These are phyloP conservation scores for Onychorhynchus coronatus DNA, from an alignment of 2,113 vertebrate species.

Conservation along the genomic window DNA sequence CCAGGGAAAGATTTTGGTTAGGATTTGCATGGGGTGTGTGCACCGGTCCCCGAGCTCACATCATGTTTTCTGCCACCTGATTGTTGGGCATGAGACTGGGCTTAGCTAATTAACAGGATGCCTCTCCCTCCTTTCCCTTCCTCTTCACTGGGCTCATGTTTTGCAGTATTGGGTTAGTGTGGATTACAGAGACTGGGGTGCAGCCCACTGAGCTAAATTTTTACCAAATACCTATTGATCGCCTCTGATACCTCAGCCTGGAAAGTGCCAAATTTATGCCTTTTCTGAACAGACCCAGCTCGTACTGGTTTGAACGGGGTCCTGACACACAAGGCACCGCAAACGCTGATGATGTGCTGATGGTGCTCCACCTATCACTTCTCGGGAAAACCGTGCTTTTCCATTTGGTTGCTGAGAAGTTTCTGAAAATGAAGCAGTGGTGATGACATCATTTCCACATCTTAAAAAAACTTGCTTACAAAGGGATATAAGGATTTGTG, in stretches of 20 bases:
- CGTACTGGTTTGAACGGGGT: background rate
- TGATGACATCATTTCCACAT: background rate
- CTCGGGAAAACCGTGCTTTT: background rate
- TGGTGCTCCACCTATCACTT: background rate
- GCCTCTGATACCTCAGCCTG: background rate
- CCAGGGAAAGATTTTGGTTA: background rate
- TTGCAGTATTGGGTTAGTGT: background rate
- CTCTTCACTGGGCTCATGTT: background rate
- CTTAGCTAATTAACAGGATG: background rate
- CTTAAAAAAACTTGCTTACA: background rate
- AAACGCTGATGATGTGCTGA: background rate
- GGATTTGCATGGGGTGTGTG: background rate
- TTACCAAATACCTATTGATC: background rate
- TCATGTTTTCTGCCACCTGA: background rate
- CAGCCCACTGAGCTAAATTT: background rate
- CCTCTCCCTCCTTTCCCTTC: background rate
- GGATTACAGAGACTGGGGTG: background rate
- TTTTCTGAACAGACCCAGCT: background rate
- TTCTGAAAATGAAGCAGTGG: background rate
- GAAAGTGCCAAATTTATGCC: background rate
- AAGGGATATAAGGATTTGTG: background rate
- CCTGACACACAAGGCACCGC: background rate
- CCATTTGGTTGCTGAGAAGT: background rate
- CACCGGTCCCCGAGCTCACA: rapidly evolving
- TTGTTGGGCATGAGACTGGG: rapidly evolving